A percentile compares a stretch with the other conserved stretches of the same genome.
Conservation (phyloP, 2,888 invertebrate genomes). For the Drosophila ezoana region DNA sequence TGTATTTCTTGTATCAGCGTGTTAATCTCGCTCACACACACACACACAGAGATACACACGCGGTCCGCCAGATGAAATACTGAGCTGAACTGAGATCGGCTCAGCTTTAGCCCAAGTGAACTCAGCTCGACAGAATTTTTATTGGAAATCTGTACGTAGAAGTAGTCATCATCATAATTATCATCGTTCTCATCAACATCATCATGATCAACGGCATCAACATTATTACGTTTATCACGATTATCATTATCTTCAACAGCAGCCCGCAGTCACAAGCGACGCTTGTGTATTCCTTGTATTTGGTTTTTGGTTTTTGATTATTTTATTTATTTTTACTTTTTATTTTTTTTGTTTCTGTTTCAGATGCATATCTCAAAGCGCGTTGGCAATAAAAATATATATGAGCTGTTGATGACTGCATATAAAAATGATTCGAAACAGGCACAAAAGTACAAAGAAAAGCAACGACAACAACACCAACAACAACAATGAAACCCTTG, state of each 20-base stretch:
- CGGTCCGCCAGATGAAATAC: slow-evolving; percentile 62
- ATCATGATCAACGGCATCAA: slow-evolving; percentile 41
- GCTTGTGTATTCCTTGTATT: slow-evolving; percentile 44
- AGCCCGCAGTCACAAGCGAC: slow-evolving; percentile 22
- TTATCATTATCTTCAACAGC: slow-evolving; percentile 42
- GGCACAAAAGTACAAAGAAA: slow-evolving; percentile 34
- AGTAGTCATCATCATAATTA: slow-evolving; percentile 64
- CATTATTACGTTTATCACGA: slow-evolving; percentile 26
- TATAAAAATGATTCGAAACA: slow-evolving; percentile 74
- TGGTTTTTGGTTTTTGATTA: slow-evolving; percentile 37
- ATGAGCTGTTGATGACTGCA: slow-evolving; percentile 80
- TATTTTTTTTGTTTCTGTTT: slow-evolving; percentile 47
- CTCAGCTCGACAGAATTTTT: slow-evolving; percentile 63
- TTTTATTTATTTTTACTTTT: slow-evolving; percentile 41
- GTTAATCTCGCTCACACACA: slow-evolving; percentile 72
- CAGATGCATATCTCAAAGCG: slow-evolving; percentile 73
- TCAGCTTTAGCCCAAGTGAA: slow-evolving; percentile 26
- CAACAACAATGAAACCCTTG: slow-evolving; percentile 39
- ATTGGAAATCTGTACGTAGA: slow-evolving; percentile 81
- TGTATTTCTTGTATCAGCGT: slow-evolving; percentile 74
- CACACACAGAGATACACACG: slow-evolving; percentile 57
- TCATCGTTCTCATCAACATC: no score
- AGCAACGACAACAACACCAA: slow-evolving; percentile 13
- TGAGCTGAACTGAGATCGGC: slow-evolving; percentile 37
- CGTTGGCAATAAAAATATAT: slow-evolving; percentile 78